Base-by-base conservation (phyloP, 2,888 invertebrate species). In the Dorcus hopei region DNA sequence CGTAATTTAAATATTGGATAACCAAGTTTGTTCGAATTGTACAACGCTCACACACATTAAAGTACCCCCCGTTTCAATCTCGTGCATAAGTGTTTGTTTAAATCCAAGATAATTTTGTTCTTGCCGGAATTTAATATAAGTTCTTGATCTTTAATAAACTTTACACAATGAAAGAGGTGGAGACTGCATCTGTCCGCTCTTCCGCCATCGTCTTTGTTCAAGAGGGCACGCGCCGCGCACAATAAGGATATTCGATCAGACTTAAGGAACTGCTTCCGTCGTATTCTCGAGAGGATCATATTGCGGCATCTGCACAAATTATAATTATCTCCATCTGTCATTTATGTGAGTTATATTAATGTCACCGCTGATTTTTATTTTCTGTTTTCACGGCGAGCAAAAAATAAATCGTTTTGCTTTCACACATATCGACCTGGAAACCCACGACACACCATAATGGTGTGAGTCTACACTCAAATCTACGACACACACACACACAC, bases 1-100 rank as follows among this genome's bases (percentile, higher is more conserved):
- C 61, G 63, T 66, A 67, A 67, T 66, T 67, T 67, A 67, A 67
- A 67, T 67, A 67, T 67, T 67, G 63, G 63, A 63, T 64, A 66
- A 67, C 65, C 57, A 61, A 64, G 63, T 65, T 65, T 64, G 63
- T 59, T 59, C 58, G 62, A 58, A 63, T 55, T 42, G 33, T 33
- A 50, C 49, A 33, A 64, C 61, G 14, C 38, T 23, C 54, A 39
- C 33, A 64, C 26, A 33, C 26, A 33, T 62, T 59, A 60, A 61
- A 62, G 53, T 62, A 59, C 58, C 63, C 57, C 55, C 58, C 61
- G 57, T 43, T 45, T 45, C 16, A 54, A 61, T 59, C 61, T 63
- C 47, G 57, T 62, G 54, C 53, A 57, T 59, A 58, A 65, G 65
- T 67, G 65, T 66, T 67, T 67, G 61, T 66, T 61, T 65, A 65